Base-by-base conservation (phyloP, 2,888 invertebrate species). In the Lasioglossum calceatum region DNA sequence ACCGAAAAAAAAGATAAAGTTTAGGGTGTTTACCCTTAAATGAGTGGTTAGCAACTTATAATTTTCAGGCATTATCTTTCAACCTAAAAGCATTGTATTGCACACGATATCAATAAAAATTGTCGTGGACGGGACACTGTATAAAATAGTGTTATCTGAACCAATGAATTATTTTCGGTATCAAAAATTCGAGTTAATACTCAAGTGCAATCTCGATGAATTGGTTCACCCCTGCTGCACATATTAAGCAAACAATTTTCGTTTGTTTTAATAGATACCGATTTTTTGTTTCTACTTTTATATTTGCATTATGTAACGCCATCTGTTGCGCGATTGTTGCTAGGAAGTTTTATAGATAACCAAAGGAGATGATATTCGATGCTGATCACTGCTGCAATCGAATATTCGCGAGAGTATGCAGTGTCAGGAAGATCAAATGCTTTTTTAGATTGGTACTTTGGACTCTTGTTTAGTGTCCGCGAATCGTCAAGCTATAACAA, bases 391-490 rank as follows among this genome's bases (percentile, higher is more conserved):
- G 47, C 8, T 23, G 23, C n/a, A 23, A 7, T 39, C 23, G 5
- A 42, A 39, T 78, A 67, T 47, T 74, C 36, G 50, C 16, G 36
- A 32, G 36, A 75, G 61, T n/a, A 19, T 23, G 14, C 12, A 19
- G 7, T 19, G 75, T 58, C 39, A 64, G 32, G 76, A n/a, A 12
- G 44, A 67, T 36, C 32, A 16, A 27, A 27, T 74, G 61, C 23
- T 58, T 64, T 77, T 73, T 72, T 54, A 16, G 47, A 16, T 47
- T 16, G 4, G 16, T 50, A 61, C n/a, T 7, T 8, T 19, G 23
- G 50, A 16, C 61, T 36, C 64, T 73, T 74, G 82, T 82, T 82
- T 77, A 44, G 44, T 19, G 47, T n/a, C 27, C 12, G 2, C 8
- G 75, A 76, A 23, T 76, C 61, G 23, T 19, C 19, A 2, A 42